phyloP scores from a whole-genome alignment of 2,113 vertebrate species.

The Dryoscopus gambensis region DNA sequence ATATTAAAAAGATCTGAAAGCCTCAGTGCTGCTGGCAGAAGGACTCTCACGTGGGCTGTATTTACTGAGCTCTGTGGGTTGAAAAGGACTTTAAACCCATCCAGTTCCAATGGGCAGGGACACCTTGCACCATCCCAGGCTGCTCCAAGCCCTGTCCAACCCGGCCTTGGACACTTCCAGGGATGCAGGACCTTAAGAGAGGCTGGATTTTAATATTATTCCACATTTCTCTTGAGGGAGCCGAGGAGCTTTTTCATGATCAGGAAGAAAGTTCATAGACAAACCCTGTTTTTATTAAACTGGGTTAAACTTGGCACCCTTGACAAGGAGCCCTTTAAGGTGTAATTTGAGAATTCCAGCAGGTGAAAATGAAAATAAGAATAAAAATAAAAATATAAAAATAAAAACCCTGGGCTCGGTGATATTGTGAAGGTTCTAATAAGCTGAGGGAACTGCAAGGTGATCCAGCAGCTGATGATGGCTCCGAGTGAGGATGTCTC shows the following conservation, averaged over 20 bases:
- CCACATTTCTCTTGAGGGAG: neutral
- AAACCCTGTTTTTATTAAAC: neutral
- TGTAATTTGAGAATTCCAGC: neutral
- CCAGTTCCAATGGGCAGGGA: neutral
- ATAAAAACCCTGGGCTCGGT: neutral
- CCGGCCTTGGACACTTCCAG: neutral
- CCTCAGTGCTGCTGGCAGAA: neutral
- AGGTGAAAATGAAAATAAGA: conserved; percentile 9
- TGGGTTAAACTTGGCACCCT: neutral
- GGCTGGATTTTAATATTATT: neutral
- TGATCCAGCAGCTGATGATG: neutral
- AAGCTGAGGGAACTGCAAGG: neutral
- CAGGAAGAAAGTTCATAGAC: neutral
- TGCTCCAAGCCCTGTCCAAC: neutral
- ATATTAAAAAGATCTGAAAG: neutral
- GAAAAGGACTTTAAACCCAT: neutral
- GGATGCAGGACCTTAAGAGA: neutral
- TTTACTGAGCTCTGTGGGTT: neutral
- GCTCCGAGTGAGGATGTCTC: neutral
- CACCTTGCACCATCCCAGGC: neutral
- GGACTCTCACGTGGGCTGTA: neutral
- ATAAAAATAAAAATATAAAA: neutral
- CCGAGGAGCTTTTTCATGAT: neutral
- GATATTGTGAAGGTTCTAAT: neutral
- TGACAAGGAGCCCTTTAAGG: neutral